Percentiles rank a stretch among this genome's conserved stretches.
Conservation (phyloP, 2,797 vertebrate species). For the Odontamblyopus rebecca region DNA sequence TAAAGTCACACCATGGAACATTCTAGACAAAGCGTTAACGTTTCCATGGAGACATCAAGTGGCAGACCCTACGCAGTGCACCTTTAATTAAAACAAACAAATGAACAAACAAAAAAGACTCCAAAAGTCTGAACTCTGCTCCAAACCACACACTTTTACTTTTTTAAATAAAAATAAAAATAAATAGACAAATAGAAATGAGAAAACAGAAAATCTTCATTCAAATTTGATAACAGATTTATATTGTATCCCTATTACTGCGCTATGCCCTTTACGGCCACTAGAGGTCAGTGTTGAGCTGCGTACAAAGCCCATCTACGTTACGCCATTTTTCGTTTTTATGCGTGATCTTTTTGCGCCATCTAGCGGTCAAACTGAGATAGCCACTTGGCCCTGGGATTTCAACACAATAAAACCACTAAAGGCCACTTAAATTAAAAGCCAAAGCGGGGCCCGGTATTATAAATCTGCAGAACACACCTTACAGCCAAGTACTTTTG, state of each 20-base stretch:
- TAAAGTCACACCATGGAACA: too few relatives aligned
- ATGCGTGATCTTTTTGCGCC: conserved; percentile 59
- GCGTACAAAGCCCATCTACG: background rate
- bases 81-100: too few relatives aligned
- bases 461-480: conserved; percentile 17
- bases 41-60: too few relatives aligned
- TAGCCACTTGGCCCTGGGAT: background rate
- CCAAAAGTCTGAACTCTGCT: too few relatives aligned
- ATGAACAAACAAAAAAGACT: too few relatives aligned
- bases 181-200: too few relatives aligned
- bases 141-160: too few relatives aligned
- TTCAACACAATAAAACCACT: background rate
- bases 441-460: background rate
- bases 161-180: too few relatives aligned
- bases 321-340: background rate
- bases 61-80: too few relatives aligned
- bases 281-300: conserved; percentile 64
- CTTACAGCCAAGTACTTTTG: conserved; percentile 15
- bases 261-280: conserved; percentile 34
- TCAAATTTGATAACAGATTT: too few relatives aligned
- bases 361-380: conserved; percentile 59
- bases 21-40: too few relatives aligned
- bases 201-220: too few relatives aligned
- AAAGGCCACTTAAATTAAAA: background rate
- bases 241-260: background rate